phyloP scores from a whole-genome alignment of 2,888 invertebrate species.

The Diaphora mendica region DNA sequence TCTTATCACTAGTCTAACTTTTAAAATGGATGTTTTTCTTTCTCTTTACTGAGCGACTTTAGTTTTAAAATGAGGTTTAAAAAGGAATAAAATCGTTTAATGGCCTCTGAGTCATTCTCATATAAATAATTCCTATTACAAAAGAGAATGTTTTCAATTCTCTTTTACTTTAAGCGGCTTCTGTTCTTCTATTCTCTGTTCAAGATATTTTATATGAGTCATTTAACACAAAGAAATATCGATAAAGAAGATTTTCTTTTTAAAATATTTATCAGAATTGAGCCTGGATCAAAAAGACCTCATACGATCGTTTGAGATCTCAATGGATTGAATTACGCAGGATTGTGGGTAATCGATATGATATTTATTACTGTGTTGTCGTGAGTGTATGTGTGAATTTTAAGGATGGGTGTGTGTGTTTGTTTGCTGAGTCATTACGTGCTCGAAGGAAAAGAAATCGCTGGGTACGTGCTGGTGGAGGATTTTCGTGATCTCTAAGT shows the following conservation, averaged over 20 bases:
- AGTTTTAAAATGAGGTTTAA: constrained; percentile 69
- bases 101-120: constrained; percentile 43
- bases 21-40: constrained; percentile 71
- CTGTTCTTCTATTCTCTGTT: constrained; percentile 26
- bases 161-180: constrained; percentile 18
- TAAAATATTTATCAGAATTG: constrained; percentile 42
- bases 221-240: constrained; percentile 24
- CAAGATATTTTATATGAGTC: constrained; percentile 36
- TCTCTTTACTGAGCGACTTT: constrained; percentile 63
- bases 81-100: constrained; percentile 57
- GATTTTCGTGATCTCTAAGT: not conserved
- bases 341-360: constrained; percentile 48
- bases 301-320: constrained; percentile 27
- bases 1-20: constrained; percentile 67
- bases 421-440: not conserved
- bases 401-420: constrained; percentile 23
- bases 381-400: constrained; percentile 19
- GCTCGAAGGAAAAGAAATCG: not conserved
- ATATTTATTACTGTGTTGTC: constrained; percentile 43
- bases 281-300: constrained; percentile 33
- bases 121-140: constrained; percentile 17
- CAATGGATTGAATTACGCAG: constrained; percentile 47
- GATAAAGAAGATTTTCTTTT: constrained; percentile 39
- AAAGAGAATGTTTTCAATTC: constrained; percentile 4
- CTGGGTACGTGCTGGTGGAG: not conserved